Conservation (phyloP, 2,113 vertebrate species). For the Microcebus lehilahytsara region DNA sequence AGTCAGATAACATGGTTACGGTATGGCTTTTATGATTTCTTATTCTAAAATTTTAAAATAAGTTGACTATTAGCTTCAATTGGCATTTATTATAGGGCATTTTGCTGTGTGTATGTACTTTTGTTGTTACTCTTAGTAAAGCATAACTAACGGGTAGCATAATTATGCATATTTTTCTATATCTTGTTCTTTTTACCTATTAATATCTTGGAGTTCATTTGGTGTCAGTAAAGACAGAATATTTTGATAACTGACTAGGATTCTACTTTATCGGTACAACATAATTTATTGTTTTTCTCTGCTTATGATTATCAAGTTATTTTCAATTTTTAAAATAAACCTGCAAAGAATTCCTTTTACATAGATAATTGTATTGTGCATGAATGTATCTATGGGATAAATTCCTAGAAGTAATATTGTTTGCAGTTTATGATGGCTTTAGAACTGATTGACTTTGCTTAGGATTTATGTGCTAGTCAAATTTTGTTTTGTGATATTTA, state of each 20-base stretch:
- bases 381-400: neutral
- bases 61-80: neutral
- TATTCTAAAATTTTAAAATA: neutral
- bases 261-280: neutral
- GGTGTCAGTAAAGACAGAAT: neutral
- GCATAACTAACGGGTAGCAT: neutral
- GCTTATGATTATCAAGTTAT: neutral
- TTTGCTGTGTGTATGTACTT: neutral
- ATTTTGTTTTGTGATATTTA: constrained; percentile 23
- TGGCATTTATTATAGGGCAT: neutral
- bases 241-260: neutral
- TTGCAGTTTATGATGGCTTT: neutral
- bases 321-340: constrained; percentile 8
- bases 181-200: neutral
- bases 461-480: neutral
- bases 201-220: constrained; percentile 30
- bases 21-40: constrained; percentile 56
- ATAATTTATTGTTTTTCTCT: neutral
- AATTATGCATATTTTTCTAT: neutral
- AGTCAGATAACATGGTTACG: constrained; percentile 11
- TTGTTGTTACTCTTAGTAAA: neutral
- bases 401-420: neutral
- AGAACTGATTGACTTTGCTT: neutral
- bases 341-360: neutral
- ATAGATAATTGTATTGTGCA: neutral